Conservation (phyloP, 1,140 invertebrate species). For the Scaptomyza montana region DNA sequence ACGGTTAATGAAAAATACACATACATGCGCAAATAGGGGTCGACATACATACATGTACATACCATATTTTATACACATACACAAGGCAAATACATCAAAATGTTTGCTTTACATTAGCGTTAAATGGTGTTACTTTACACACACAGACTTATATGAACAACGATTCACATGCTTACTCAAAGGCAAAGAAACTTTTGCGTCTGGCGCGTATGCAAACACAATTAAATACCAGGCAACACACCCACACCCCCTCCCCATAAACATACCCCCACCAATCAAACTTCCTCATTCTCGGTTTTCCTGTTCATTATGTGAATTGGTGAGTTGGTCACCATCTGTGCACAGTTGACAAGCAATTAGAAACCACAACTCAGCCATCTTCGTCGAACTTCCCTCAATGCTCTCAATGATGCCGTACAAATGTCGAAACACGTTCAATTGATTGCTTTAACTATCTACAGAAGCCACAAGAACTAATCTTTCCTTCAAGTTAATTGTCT, state of each 20-base stretch:
- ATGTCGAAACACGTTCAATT: slow-evolving; percentile 3
- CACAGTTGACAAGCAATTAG: slow-evolving; percentile 71
- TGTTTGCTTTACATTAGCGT: slow-evolving; percentile 80
- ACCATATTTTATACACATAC: not conserved
- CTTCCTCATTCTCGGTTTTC: too few relatives aligned
- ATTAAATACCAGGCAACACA: slow-evolving; percentile 8
- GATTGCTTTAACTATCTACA: not conserved
- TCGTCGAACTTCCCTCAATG: not conserved
- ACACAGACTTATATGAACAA: slow-evolving; percentile 25
- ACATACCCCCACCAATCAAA: not conserved
- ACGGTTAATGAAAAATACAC: slow-evolving; percentile 79
- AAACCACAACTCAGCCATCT: slow-evolving; percentile 48
- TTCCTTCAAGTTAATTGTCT: too few relatives aligned
- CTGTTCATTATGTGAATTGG: slow-evolving; percentile 46
- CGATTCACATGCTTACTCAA: slow-evolving; percentile 4
- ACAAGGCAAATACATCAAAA: slow-evolving; percentile 76
- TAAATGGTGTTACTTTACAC: slow-evolving; percentile 77
- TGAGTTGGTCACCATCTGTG: slow-evolving; percentile 37
- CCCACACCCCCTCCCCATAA: not conserved
- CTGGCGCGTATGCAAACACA: slow-evolving; percentile 53
- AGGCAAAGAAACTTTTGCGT: slow-evolving; percentile 53
- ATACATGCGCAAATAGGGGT: slow-evolving; percentile 64
- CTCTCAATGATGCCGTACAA: not conserved
- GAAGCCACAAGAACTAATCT: too few relatives aligned
- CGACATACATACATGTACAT: too few relatives aligned